A percentile compares a stretch with the other conserved stretches of the same genome.
Conservation (phyloP, 2,113 vertebrate species). For the Monarcha castaneiventris region DNA sequence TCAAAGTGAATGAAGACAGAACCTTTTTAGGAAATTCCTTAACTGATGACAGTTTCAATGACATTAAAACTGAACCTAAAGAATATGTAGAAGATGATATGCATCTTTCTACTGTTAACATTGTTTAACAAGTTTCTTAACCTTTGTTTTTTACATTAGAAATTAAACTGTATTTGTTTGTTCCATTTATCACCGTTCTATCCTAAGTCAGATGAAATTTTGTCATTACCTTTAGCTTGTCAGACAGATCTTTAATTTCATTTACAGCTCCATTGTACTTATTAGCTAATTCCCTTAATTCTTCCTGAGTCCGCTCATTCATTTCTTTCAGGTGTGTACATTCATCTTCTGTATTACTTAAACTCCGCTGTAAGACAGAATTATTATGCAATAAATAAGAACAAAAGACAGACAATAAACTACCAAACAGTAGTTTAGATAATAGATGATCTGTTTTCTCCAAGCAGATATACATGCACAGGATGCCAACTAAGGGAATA, state of each 20-base stretch:
- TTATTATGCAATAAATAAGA: neutral
- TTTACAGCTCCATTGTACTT: constrained; percentile 97
- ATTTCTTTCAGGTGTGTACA: constrained; percentile 99
- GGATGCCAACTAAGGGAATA: neutral
- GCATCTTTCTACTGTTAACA: neutral
- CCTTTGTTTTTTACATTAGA: neutral
- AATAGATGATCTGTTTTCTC: neutral
- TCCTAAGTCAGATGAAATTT: neutral
- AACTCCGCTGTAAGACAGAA: constrained; percentile 81
- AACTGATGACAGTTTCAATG: neutral
- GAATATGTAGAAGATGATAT: neutral
- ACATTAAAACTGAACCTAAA: neutral
- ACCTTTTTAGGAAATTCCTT: neutral
- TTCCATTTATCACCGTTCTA: neutral
- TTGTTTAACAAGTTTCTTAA: neutral
- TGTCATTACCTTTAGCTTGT: constrained; percentile 90
- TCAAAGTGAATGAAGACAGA: neutral
- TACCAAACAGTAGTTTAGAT: neutral
- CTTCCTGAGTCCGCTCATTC: constrained; percentile 94
- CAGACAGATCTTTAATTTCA: constrained; percentile 95
- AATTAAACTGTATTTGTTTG: neutral
- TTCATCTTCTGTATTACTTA: constrained; percentile 98
- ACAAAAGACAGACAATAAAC: neutral
- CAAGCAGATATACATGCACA: neutral
- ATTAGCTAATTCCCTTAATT: constrained; percentile 93